Base-by-base conservation (phyloP, 2,888 invertebrate genomes). In the Hypomecis punctinalis region DNA sequence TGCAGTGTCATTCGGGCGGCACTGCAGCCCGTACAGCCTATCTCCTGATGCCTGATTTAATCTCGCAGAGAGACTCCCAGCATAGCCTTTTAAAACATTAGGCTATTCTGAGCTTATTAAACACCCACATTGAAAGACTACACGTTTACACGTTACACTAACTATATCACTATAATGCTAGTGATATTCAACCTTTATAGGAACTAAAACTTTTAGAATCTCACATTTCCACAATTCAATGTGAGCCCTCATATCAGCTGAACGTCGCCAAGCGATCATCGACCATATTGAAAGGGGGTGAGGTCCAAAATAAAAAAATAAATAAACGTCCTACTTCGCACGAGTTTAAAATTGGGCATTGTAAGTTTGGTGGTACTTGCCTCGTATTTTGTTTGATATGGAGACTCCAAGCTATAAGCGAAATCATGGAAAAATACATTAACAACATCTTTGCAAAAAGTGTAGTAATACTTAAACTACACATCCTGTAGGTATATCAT, bases 291-390 rank as follows among this genome's bases (percentile, higher is more conserved):
- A 6, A 9, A 46, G 23, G 40, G 1, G 5, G 45, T 51, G 60
- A 52, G 54, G 63, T 61, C 39, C 10, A 58, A 48, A 59, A 45
- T 63, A n/a, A 43, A 13, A 40, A 7, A 8, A 33, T 23, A 8
- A 7, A 40, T 40, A 49, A 47, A 40, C 0, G 7, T 4, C 36
- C 53, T 60, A 66, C 53, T 63, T 65, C 49, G 48, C 35, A 54
- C 70, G 72, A 82, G 77, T 85, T 85, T 83, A 85, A 86, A 87
- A 86, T 86, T 85, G 83, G 84, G 78, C 79, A 75, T 72, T 77
- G 76, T 83, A 82, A 85, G 81, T 86, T 86, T 74, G 75, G 80
- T 53, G 77, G 76, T 74, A 72, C 76, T 78, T 76, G 69, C 71
- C n/a, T 13, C 43, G 61, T 56, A 54, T 61, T 64, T 60, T 49